Evolutionary conservation across 2,797 vertebrate species (phyloP).

Genomic region (Phrynocephalus vlangalii): DNA sequence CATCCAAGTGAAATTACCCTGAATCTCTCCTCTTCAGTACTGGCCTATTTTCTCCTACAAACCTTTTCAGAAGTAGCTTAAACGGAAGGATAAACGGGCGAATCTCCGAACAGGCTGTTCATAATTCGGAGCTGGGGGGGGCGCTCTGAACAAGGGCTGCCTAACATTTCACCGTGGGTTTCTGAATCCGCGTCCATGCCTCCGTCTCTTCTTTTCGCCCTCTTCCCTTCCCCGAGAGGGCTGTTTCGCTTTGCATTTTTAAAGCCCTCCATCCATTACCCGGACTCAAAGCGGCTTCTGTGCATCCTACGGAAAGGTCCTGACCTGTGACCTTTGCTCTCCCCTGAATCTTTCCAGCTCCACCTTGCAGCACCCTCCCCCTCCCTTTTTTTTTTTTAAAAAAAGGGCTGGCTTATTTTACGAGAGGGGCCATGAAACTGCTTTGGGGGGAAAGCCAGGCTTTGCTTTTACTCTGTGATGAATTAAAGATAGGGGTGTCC

Average conservation of each 20-base stretch:
- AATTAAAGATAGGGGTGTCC: neutral
- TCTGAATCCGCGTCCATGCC: neutral
- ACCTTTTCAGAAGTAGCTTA: neutral
- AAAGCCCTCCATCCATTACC: conserved; percentile 2
- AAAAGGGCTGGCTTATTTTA: conserved; percentile 69
- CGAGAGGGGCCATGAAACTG: conserved; percentile 35
- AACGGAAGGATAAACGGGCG: neutral
- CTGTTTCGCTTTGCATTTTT: neutral
- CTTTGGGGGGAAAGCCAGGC: neutral
- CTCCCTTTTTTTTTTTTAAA: neutral
- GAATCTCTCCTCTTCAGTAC: neutral
- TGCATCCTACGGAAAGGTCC: conserved; percentile 70
- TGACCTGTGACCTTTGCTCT: conserved; percentile 76
- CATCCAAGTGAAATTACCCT: neutral
- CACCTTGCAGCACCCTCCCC: conserved; percentile 29
- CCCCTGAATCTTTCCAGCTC: conserved; percentile 63
- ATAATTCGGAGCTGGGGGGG: neutral
- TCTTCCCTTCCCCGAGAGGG: conserved; percentile 12
- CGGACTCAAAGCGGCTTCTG: conserved; percentile 71
- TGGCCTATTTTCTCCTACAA: neutral
- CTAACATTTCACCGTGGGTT: conserved; percentile 9
- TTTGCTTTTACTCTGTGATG: neutral
- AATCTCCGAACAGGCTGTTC: neutral
- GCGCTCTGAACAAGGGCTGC: neutral
- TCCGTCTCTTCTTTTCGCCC: conserved; percentile 8